phyloP scores from a whole-genome alignment of 2,797 vertebrate genomes.

The Betta splendens region DNA sequence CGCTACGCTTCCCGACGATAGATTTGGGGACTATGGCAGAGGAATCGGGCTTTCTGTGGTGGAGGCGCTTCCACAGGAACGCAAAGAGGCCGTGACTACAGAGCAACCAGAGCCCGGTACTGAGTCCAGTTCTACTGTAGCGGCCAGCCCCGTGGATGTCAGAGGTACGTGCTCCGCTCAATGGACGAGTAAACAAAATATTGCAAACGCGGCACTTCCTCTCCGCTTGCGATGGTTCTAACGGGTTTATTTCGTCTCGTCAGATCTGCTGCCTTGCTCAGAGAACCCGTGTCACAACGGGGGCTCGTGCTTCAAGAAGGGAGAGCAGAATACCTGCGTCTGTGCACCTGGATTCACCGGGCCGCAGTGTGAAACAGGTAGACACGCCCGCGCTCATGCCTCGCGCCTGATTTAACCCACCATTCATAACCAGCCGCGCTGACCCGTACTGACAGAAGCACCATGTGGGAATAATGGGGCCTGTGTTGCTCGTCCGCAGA shows the following conservation, averaged over 20 bases:
- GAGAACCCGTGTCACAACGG: slow-evolving; percentile 83
- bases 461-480: slow-evolving; percentile 26
- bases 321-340: slow-evolving; percentile 80
- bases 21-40: slow-evolving; percentile 36
- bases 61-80: slow-evolving; percentile 35
- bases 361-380: slow-evolving; percentile 89
- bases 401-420: neutral
- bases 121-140: slow-evolving; percentile 24
- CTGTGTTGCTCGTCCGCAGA: slow-evolving; percentile 76
- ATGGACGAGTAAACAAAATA: too few relatives aligned
- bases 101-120: slow-evolving; percentile 36
- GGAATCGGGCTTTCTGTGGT: neutral
- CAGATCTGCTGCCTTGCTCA: slow-evolving; percentile 55
- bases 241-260: slow-evolving; percentile 4
- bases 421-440: neutral
- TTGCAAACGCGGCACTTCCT: too few relatives aligned
- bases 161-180: slow-evolving; percentile 72
- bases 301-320: slow-evolving; percentile 86
- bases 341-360: slow-evolving; percentile 90
- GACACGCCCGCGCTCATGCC: slow-evolving; percentile 2
- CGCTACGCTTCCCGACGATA: slow-evolving; percentile 27
- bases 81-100: slow-evolving; percentile 20
- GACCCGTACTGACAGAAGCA: slow-evolving; percentile 29
- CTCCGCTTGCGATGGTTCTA: too few relatives aligned
- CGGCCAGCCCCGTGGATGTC: slow-evolving; percentile 51